These are phyloP conservation scores for Auanema sp. DNA, from an alignment of 2,888 invertebrate species.

Conservation along the genomic window DNA sequence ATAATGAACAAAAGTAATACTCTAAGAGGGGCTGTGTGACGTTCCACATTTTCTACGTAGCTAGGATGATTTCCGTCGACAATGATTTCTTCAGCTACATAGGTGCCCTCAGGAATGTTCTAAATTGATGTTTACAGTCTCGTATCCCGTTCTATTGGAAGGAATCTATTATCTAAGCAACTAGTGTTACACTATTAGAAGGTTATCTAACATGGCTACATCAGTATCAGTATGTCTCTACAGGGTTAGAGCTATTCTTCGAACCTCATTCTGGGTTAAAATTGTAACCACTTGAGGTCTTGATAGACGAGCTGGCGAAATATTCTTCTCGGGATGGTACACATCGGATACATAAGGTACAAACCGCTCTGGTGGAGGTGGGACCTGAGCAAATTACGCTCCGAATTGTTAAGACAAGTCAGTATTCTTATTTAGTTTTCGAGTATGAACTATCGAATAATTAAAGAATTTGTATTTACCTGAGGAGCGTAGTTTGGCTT, in stretches of 20 bases:
- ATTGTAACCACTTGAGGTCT: slow-evolving; percentile 1
- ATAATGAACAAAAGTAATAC: background rate
- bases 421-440: background rate
- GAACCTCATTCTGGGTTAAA: slow-evolving; percentile 2
- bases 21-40: slow-evolving; percentile 4
- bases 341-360: slow-evolving; percentile 30
- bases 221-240: background rate
- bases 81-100: slow-evolving; percentile 34
- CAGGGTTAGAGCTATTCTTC: background rate
- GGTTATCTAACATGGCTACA: background rate
- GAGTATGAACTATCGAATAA: background rate
- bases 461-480: too few species aligned
- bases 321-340: slow-evolving; percentile 8
- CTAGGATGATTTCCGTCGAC: slow-evolving; percentile 37
- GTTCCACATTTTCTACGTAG: slow-evolving; percentile 38
- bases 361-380: slow-evolving; percentile 42
- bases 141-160: background rate
- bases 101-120: slow-evolving; percentile 23
- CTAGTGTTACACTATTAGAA: background rate
- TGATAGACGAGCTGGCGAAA: background rate
- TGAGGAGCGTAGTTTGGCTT: too few species aligned
- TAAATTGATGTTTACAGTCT: slow-evolving; percentile 5
- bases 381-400: slow-evolving; percentile 12
- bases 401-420: background rate
- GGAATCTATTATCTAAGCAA: slow-evolving; percentile 7